Evolutionary conservation across 2,797 vertebrate species (phyloP).

Genomic region (Vespertilio murinus): DNA sequence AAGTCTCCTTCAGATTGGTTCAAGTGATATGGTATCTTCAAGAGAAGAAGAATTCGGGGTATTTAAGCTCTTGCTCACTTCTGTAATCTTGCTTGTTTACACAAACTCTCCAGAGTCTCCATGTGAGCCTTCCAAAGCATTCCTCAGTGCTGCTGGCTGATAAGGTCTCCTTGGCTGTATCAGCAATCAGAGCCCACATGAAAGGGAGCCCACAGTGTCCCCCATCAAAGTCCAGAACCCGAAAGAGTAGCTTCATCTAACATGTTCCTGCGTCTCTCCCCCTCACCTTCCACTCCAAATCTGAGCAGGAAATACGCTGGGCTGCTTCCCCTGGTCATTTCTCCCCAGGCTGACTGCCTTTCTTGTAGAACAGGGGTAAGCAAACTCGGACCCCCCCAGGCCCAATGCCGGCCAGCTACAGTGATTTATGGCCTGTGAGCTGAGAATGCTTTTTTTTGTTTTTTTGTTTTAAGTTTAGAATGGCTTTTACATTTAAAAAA

Average conservation of each 20-base stretch:
- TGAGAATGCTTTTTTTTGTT: background rate
- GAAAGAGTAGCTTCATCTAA: background rate
- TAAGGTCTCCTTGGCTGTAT: background rate
- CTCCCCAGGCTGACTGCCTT: background rate
- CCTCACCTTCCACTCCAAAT: background rate
- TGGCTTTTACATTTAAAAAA: background rate
- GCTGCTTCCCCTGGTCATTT: background rate
- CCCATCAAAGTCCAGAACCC: background rate
- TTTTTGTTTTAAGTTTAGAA: background rate
- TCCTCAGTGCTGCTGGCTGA: background rate
- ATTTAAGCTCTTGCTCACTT: slow-evolving; percentile 16
- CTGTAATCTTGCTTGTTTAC: slow-evolving; percentile 39
- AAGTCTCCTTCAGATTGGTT: slow-evolving; percentile 18
- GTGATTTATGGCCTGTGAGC: slow-evolving; percentile 7
- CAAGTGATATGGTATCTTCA: background rate
- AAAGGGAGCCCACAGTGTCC: background rate
- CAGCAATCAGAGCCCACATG: background rate
- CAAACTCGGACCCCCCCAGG: background rate
- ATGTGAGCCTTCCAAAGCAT: slow-evolving; percentile 44
- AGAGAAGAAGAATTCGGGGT: slow-evolving; percentile 33
- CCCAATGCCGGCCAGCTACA: background rate
- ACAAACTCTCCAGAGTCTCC: background rate
- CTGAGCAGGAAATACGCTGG: background rate
- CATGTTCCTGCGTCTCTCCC: background rate
- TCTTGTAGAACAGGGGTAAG: background rate